Conservation (phyloP, 2,797 vertebrate species). For the Clarias pachynema region DNA sequence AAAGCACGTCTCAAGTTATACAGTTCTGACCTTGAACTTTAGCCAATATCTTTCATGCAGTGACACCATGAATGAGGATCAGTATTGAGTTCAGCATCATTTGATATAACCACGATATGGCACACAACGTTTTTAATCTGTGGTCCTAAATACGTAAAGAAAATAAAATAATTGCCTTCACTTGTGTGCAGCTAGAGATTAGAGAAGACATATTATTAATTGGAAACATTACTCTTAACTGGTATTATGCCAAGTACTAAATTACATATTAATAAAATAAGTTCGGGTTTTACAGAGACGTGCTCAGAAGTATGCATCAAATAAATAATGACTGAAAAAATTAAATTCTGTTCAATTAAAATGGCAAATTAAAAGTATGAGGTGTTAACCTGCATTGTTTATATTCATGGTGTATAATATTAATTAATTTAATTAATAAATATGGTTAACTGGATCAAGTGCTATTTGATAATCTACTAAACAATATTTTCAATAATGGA, state of each 20-base stretch:
- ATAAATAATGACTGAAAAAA: background rate
- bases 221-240: background rate
- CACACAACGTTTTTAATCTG: background rate
- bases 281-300: background rate
- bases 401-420: background rate
- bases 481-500: background rate
- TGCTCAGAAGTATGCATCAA: too few relatives aligned
- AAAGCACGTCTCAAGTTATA: background rate
- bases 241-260: background rate
- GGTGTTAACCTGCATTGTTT: background rate
- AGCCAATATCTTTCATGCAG: background rate
- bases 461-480: conserved; percentile 9
- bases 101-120: background rate
- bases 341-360: background rate
- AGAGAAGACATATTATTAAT: background rate
- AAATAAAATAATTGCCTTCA: background rate
- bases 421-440: background rate
- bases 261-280: background rate
- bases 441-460: background rate
- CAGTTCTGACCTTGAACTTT: background rate
- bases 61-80: background rate
- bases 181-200: background rate
- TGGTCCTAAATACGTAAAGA: background rate
- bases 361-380: background rate
- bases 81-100: background rate